Evolutionary conservation across 2,113 vertebrate species (phyloP), one percentile per base, ranked within the genome.

Genomic region (Falcunculus frontatus): DNA sequence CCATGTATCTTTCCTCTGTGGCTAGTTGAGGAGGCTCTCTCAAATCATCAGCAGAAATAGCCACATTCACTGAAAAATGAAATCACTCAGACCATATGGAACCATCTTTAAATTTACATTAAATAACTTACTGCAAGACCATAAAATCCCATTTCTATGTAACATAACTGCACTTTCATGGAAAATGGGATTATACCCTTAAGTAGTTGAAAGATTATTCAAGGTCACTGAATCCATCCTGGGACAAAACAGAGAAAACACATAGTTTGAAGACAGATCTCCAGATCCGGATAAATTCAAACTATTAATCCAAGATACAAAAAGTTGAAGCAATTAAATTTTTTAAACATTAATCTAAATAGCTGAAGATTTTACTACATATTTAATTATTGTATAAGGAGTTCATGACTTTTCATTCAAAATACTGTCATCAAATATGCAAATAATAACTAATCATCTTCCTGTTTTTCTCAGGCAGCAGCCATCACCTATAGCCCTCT

Each of bases 161-260:
- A 96, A 90, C n/a, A 6, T 88, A 93, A 94, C 77, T 89, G 62
- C 77, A 82, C 42, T 84, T 67, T 89, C 62, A 84, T 70, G 65
- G 93, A 97, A 97, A 97, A 96, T 72, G 50, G 89, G 85, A 96
- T 91, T 77, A 95, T 53, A 60, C 80, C 89, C 56, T 74, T 74
- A 79, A 62, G 87, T 39, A 93, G 39, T 11, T 57, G 50, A 88
- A 93, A 95, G 49, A 87, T 91, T 89, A 91, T 70, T 94, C 52
- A 56, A 95, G 85, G 83, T 94, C 83, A 94, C 37, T 62, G 76
- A 93, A 87, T 84, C 49, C 82, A 74, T 77, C 50, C 11, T 19
- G 1, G 42, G n/a, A 41, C 13, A 63, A 93, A 95, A 60, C 32
- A 33, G 74, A 90, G 55, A 84, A 56, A 87, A 44, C 3, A 79